Conservation (phyloP, 2,797 vertebrate genomes). For the Pygocentrus nattereri region DNA sequence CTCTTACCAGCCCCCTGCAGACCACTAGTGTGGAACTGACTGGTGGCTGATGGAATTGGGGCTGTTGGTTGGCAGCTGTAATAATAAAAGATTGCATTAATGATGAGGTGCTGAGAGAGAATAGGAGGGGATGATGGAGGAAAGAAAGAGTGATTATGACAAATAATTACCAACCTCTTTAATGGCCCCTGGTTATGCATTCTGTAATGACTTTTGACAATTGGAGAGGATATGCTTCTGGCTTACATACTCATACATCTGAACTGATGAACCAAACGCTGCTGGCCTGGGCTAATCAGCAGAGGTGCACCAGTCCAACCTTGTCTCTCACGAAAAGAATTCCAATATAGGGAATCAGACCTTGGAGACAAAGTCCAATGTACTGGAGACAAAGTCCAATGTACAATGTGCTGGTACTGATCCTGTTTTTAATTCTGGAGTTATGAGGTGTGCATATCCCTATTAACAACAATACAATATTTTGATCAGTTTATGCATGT, state of each 20-base stretch:
- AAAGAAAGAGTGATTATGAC: slow-evolving; percentile 12
- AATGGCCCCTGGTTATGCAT: not conserved
- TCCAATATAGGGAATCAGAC: not conserved
- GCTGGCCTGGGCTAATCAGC: not conserved
- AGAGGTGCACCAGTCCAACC: not conserved
- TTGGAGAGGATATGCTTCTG: not conserved
- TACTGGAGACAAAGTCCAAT: not conserved
- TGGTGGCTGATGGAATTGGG: slow-evolving; percentile 72
- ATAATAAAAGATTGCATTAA: slow-evolving; percentile 66
- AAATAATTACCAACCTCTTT: slow-evolving; percentile 23
- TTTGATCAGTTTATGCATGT: too few relatives aligned
- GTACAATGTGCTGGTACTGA: not conserved
- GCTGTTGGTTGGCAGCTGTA: slow-evolving; percentile 68
- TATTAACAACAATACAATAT: too few relatives aligned
- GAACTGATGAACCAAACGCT: slow-evolving; percentile 16
- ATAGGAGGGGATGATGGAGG: slow-evolving; percentile 5
- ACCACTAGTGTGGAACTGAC: slow-evolving; percentile 68
- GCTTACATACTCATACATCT: not conserved
- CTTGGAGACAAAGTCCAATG: not conserved
- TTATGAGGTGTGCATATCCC: too few relatives aligned
- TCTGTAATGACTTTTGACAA: slow-evolving; percentile 1
- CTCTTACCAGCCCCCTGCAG: slow-evolving; percentile 66
- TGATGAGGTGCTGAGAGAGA: slow-evolving; percentile 63
- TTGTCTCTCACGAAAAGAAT: not conserved
- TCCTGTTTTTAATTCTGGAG: too few relatives aligned